Conservation (phyloP, 1,140 invertebrate genomes). For the Alviniconcha marisindica region DNA sequence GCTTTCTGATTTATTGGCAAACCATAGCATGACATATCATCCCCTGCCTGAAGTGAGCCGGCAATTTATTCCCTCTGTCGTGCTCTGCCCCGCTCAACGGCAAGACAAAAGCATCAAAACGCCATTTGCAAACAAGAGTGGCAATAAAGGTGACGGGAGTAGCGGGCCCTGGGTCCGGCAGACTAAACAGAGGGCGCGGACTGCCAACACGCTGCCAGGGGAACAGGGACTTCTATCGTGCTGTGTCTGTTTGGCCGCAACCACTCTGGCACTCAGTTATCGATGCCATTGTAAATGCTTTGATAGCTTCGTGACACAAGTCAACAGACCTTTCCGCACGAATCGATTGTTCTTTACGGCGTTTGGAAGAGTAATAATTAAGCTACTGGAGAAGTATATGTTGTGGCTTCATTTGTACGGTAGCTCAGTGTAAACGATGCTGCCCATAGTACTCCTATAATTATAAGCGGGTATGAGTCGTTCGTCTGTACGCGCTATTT, state of each 20-base stretch:
- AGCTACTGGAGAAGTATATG: no score
- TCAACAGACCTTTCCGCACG: no score
- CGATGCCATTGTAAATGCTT: background rate
- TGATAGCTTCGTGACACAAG: no score
- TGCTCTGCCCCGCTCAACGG: background rate
- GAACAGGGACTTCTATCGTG: background rate
- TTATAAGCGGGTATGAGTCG: no score
- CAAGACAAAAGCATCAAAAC: background rate
- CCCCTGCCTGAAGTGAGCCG: no score
- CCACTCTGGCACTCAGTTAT: background rate
- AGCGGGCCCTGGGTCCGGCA: background rate
- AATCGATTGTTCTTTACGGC: no score
- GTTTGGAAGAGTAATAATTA: no score
- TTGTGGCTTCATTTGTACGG: no score
- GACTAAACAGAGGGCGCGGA: background rate
- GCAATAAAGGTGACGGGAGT: conserved; percentile 11
- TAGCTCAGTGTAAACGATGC: no score
- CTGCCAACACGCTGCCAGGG: background rate
- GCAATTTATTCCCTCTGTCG: conserved; percentile 14
- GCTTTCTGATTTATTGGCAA: conserved; percentile 5
- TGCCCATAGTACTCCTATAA: no score
- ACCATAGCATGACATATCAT: background rate
- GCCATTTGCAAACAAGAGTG: conserved; percentile 7
- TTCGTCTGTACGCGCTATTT: no score
- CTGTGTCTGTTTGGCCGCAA: background rate